A percentile compares a stretch with the other conserved stretches of the same genome.
Conservation (phyloP, 2,113 vertebrate genomes). For the Eonycteris spelaea region DNA sequence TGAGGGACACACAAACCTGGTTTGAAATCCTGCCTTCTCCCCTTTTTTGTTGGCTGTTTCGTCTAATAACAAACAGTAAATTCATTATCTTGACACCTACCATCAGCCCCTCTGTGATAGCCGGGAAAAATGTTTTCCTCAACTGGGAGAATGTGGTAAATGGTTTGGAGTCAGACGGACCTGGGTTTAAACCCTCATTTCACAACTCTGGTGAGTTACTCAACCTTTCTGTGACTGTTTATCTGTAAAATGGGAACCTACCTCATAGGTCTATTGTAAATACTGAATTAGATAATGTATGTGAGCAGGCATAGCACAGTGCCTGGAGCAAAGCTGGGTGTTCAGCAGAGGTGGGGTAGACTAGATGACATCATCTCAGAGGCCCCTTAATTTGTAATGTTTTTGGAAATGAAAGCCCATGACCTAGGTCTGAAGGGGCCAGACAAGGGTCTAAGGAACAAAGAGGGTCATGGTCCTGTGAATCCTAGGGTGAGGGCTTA, state of each 20-base stretch:
- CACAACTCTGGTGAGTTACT: neutral
- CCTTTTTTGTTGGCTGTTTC: neutral
- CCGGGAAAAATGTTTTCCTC: neutral
- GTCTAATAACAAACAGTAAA: neutral
- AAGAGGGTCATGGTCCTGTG: neutral
- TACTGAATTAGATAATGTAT: neutral
- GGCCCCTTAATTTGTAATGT: neutral
- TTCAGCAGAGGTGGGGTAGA: neutral
- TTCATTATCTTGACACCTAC: neutral
- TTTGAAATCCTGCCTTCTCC: neutral
- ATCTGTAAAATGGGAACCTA: neutral
- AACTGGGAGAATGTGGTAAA: neutral
- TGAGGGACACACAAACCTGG: neutral
- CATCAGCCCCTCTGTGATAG: neutral
- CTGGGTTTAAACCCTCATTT: neutral
- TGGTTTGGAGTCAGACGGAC: neutral
- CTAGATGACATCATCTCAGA: neutral
- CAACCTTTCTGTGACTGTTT: neutral
- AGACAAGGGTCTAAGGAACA: neutral
- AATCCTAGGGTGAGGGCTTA: neutral
- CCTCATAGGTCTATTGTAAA: neutral
- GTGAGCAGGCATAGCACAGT: neutral
- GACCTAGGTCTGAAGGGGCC: neutral
- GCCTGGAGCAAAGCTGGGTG: neutral
- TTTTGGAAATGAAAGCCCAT: neutral